These are phyloP conservation scores for fruit fly (Drosophila melanogaster) DNA, from an alignment of 1,140 invertebrate genomes.

Conservation along the genomic window DNA sequence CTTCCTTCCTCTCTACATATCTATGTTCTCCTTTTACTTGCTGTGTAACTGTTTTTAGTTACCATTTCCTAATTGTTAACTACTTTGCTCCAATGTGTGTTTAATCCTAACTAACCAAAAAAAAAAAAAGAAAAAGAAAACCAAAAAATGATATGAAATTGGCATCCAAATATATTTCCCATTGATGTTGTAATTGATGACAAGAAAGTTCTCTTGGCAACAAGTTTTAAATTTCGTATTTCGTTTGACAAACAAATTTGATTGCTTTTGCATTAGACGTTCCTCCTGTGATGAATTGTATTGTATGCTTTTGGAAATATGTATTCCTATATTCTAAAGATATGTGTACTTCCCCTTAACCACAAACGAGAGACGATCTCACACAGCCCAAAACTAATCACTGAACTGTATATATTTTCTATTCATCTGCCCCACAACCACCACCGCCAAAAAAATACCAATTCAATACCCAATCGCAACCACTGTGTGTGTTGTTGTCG, in stretches of 20 bases:
- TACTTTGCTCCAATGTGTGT: conserved; percentile 66
- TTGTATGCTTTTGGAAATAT: conserved; percentile 69
- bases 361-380: conserved; percentile 65
- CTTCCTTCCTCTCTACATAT: conserved; percentile 27
- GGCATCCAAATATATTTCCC: conserved; percentile 50
- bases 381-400: conserved; percentile 75
- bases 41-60: conserved; percentile 51
- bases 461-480: conserved; percentile 48
- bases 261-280: conserved; percentile 80
- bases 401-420: conserved; percentile 81
- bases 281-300: conserved; percentile 75
- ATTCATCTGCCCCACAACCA: conserved; percentile 73
- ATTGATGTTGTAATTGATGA: conserved; percentile 77
- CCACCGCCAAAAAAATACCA: conserved; percentile 41
- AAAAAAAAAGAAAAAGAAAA: conserved; percentile 10
- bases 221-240: conserved; percentile 47
- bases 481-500: conserved; percentile 57
- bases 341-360: conserved; percentile 35
- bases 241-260: conserved; percentile 55
- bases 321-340: conserved; percentile 1
- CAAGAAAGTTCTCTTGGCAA: conserved; percentile 24
- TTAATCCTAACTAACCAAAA: conserved; percentile 41
- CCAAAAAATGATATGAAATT: conserved; percentile 33
- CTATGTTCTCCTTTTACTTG: conserved; percentile 35
- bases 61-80: conserved; percentile 61